These are phyloP conservation scores for Halictus ligatus DNA, from an alignment of 2,888 invertebrate genomes.

Conservation along the genomic window DNA sequence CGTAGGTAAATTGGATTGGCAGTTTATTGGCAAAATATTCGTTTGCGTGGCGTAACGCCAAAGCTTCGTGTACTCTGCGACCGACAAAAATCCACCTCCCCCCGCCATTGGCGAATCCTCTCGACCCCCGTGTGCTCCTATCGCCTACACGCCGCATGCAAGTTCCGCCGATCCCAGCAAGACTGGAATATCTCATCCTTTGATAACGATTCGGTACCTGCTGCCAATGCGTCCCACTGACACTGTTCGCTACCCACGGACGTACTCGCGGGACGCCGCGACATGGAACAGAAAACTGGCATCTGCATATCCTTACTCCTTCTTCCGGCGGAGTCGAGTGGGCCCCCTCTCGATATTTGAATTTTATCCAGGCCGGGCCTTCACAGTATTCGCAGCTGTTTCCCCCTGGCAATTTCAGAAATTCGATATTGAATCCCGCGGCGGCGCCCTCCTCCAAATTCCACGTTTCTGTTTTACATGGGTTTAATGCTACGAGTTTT, in stretches of 20 bases:
- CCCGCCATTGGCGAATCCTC: slow-evolving; percentile 13
- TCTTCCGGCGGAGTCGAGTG: neutral
- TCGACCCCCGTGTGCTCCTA: slow-evolving; percentile 23
- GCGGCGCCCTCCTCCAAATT: neutral
- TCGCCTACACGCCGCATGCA: slow-evolving; percentile 36
- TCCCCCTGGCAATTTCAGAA: slow-evolving; percentile 16
- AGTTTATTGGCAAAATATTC: slow-evolving; percentile 84
- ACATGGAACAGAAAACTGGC: slow-evolving; percentile 3
- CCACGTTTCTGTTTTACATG: slow-evolving; percentile 1
- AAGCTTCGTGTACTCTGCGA: slow-evolving; percentile 71
- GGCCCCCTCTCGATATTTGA: slow-evolving; percentile 29
- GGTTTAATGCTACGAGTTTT: slow-evolving; percentile 2
- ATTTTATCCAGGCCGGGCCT: slow-evolving; percentile 25
- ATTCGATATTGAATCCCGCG: slow-evolving; percentile 9
- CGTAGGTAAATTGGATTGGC: slow-evolving; percentile 83
- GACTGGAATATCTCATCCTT: slow-evolving; percentile 31
- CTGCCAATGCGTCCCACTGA: slow-evolving; percentile 52
- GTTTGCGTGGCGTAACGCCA: slow-evolving; percentile 81
- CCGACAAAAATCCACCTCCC: slow-evolving; percentile 71
- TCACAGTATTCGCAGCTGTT: slow-evolving; percentile 36
- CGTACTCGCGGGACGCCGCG: neutral
- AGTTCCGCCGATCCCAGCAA: slow-evolving; percentile 39
- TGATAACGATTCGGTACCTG: slow-evolving; percentile 37
- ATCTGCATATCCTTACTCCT: slow-evolving; percentile 31
- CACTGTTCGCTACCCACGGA: slow-evolving; percentile 36